Conservation (phyloP, 2,888 invertebrate genomes). For the Stenoptilia bipunctidactyla region DNA sequence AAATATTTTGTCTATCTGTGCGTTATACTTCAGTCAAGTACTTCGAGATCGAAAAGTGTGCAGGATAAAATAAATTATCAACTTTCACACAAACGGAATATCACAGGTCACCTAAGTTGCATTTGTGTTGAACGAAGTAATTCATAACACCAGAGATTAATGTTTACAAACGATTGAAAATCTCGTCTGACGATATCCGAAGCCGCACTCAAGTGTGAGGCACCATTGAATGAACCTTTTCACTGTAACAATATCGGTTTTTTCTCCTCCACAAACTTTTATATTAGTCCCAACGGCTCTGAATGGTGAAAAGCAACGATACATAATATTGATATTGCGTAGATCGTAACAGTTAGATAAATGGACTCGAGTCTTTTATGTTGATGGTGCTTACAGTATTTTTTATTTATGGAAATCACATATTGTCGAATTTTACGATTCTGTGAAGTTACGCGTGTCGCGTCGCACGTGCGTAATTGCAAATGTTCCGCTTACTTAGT, state of each 20-base stretch:
- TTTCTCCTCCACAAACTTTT: constrained; percentile 24
- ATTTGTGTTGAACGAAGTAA: constrained; percentile 5
- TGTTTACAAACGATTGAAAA: constrained; percentile 9
- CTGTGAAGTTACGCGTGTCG: too few species aligned
- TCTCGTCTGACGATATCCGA: constrained; percentile 16
- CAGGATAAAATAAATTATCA: too few species aligned
- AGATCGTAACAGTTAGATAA: background rate
- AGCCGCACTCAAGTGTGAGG: constrained; percentile 24
- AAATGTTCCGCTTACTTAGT: too few species aligned
- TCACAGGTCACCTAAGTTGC: too few species aligned
- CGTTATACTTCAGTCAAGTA: too few species aligned
- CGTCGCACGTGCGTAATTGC: too few species aligned
- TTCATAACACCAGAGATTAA: constrained; percentile 11
- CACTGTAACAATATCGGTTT: constrained; percentile 10
- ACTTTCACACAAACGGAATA: too few species aligned
- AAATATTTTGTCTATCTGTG: too few species aligned
- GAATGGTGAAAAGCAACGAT: constrained; percentile 3
- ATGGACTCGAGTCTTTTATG: background rate
- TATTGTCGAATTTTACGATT: too few species aligned
- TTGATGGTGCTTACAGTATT: background rate
- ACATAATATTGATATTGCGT: background rate
- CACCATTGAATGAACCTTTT: constrained; percentile 14
- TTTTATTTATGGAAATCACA: too few species aligned
- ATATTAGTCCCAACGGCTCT: constrained; percentile 12
- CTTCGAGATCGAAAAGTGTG: too few species aligned